Evolutionary conservation across 53 echinoderm and acorn worm species (phyloP), one percentile per base, ranked within the genome.

Genomic region (Antedon mediterranea): DNA sequence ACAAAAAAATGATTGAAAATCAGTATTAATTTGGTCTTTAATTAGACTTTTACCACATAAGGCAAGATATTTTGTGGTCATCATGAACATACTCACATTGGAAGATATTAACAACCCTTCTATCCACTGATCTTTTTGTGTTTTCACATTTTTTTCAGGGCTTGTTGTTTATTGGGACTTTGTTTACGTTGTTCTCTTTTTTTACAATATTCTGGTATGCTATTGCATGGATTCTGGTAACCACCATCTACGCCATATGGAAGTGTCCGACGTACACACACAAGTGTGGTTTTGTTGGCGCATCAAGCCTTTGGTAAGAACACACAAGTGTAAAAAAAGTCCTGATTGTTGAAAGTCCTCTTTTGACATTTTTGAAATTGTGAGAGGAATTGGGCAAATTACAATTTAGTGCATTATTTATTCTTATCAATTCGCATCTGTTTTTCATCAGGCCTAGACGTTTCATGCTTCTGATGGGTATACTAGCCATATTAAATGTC

Each of bases 291-390:
- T 94, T 94, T 74, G 91, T 91, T 43, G 94, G 94, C 29, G 85
- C 90, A 11, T 89, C 91, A 18, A 90, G 94, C 77, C 82, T 94
- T 30, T 94, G 94, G 94, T 94, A 72, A 91, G 85, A 81, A 9
- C 5, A 30, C n/a, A n/a, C n/a, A n/a, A n/a, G n/a, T n/a, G n/a
- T n/a, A n/a, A n/a, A n/a, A n/a, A n/a, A n/a, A n/a, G n/a, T n/a
- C n/a, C n/a, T n/a, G n/a, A n/a, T n/a, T n/a, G n/a, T n/a, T n/a
- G n/a, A n/a, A n/a, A n/a, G n/a, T n/a, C n/a, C n/a, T n/a, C n/a
- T n/a, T n/a, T n/a, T n/a, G n/a, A n/a, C n/a, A n/a, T n/a, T n/a
- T n/a, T n/a, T n/a, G n/a, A n/a, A n/a, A n/a, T n/a, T n/a, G n/a
- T n/a, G n/a, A n/a, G n/a, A n/a, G n/a, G n/a, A n/a, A n/a, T n/a